Conservation (phyloP, 1,140 invertebrate genomes). For the Portunus trituberculatus region DNA sequence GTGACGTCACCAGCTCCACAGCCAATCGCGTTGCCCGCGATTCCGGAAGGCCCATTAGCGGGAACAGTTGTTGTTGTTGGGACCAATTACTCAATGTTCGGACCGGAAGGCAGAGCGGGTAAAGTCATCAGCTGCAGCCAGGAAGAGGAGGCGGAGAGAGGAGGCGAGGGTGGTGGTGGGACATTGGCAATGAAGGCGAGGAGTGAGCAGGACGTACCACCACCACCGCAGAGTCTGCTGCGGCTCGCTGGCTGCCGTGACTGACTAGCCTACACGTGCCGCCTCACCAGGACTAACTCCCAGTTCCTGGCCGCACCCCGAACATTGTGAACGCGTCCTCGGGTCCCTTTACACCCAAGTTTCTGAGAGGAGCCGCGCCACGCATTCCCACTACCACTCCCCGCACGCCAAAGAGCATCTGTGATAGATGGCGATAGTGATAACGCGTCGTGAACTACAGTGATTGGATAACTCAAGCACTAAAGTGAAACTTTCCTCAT, state of each 20-base stretch:
- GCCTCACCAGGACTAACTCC: conserved; percentile 10
- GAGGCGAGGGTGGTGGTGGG: neutral
- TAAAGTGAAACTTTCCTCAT: neutral
- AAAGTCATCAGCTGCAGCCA: neutral
- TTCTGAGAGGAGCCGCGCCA: neutral
- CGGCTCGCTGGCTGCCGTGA: conserved; percentile 16
- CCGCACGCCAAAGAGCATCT: neutral
- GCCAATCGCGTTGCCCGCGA: conserved; percentile 40
- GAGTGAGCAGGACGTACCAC: conserved; percentile 25
- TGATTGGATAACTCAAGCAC: neutral
- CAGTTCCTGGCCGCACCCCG: conserved; percentile 45
- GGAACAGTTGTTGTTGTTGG: conserved; percentile 34
- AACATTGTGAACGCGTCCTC: conserved; percentile 33
- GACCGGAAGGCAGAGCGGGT: neutral
- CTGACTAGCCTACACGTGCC: conserved; percentile 48
- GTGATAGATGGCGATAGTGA: neutral
- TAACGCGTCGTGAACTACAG: neutral
- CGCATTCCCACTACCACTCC: neutral
- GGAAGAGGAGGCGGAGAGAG: conserved; percentile 17
- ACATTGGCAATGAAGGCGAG: conserved; percentile 37
- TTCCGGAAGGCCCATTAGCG: conserved; percentile 33
- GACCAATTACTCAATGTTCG: neutral
- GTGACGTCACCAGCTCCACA: conserved; percentile 41
- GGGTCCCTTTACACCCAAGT: neutral
- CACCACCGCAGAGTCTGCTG: conserved; percentile 15